A percentile compares a stretch with the other conserved stretches of the same genome.
Conservation (phyloP, 2,888 invertebrate species). For the Geophilus truncorum region DNA sequence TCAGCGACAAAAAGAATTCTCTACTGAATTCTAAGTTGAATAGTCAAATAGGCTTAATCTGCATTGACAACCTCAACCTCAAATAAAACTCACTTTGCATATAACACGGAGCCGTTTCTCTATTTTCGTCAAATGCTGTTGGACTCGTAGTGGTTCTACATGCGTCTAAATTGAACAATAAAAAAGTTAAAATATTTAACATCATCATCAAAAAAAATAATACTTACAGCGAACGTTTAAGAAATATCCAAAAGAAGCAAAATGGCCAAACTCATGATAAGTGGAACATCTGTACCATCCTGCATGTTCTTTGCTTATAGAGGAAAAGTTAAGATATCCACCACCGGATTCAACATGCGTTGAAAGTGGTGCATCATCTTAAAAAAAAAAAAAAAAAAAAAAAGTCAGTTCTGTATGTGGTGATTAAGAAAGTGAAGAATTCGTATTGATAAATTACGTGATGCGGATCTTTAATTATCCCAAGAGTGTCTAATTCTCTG, state of each 20-base stretch:
- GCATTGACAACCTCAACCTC: no score
- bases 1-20: no score
- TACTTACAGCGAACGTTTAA: constrained; percentile 81
- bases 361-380: constrained; percentile 42
- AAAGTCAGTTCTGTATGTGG: no score
- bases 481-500: no score
- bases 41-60: no score
- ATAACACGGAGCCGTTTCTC: background rate
- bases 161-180: background rate
- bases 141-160: background rate
- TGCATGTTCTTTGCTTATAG: constrained; percentile 71
- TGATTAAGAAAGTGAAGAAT: no score
- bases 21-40: no score
- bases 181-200: background rate
- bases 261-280: constrained; percentile 64
- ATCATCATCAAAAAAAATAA: background rate
- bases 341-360: constrained; percentile 63
- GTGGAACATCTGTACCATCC: constrained; percentile 92
- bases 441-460: no score
- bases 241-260: constrained; percentile 85
- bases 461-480: no score
- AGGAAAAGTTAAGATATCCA: constrained; percentile 78
- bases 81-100: background rate
- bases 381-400: background rate
- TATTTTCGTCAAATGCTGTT: background rate